Evolutionary conservation across 2,888 invertebrate genomes (phyloP), one percentile per base, ranked within the genome.

Genomic region (Cyaniris semiargus): DNA sequence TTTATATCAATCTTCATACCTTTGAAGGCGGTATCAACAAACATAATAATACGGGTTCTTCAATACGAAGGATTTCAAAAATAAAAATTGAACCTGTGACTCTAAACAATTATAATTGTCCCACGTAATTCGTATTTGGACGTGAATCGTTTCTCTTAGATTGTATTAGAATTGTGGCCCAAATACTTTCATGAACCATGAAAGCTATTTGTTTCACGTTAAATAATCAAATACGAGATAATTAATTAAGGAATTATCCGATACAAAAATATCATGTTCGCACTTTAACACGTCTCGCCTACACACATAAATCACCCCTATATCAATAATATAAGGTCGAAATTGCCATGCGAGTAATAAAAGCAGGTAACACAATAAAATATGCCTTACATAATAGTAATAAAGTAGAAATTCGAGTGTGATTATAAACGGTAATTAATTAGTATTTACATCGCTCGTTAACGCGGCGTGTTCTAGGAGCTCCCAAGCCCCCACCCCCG

Each of bases 371-470:
- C 31, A 31, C 15, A 21, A 27, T 66, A 66, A 66, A 66, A 66
- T 66, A 66, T 27, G 6, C 27, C 5, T 66, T 27, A 27, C 1
- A 2, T 6, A 1, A 66, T 7, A 13, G 13, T 1, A 15, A 66
- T 31, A 66, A 15, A 18, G 66, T 66, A 27, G 5, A 27, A 66
- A 66, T 27, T 66, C 1, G 66, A 27, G 66, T 15, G 27, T 31
- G 66, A 6, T 66, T 10, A 18, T 66, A 66, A 31, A 66, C 27
- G 23, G 27, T 66, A 66, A 18, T 66, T 66, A 66, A 66, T 66
- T 27, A 66, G 66, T 66, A 21, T 66, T 66, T 66, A 66, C 27
- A 66, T 66, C 66, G 66, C 66, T 66, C 66, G 66, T 66, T 66
- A 31, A 13, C 27, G 2, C 23, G 66, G 27, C 66, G 15, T 27